Conservation (phyloP, 2,888 invertebrate species). For the Trichogramma evanescens region DNA sequence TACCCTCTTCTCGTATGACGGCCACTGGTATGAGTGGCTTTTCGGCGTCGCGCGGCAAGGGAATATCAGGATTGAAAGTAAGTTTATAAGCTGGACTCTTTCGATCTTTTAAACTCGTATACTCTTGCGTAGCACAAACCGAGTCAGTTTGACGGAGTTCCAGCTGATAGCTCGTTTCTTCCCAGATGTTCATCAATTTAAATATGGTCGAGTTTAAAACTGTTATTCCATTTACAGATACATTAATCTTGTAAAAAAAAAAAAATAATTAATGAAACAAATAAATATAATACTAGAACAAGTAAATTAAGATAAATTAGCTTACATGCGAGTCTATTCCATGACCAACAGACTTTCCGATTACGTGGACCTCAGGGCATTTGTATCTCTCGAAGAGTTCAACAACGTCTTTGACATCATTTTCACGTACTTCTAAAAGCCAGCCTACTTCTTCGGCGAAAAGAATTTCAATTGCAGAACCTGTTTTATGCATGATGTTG, state of each 20-base stretch:
- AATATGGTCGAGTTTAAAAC: conserved; percentile 61
- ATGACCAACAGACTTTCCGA: conserved; percentile 62
- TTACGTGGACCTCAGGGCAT: conserved; percentile 60
- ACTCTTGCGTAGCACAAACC: conserved; percentile 74
- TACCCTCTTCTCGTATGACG: conserved; percentile 92
- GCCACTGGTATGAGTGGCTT: conserved; percentile 61
- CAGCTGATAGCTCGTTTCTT: conserved; percentile 86
- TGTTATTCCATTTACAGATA: conserved; percentile 56
- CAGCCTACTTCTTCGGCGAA: conserved; percentile 85
- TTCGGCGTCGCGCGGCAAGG: conserved; percentile 37
- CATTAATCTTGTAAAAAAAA: conserved; percentile 38
- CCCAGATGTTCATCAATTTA: conserved; percentile 79
- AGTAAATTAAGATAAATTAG: conserved; percentile 12
- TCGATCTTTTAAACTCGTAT: conserved; percentile 60
- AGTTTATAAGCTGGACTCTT: conserved; percentile 67
- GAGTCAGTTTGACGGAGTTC: conserved; percentile 79
- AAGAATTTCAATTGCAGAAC: conserved; percentile 60
- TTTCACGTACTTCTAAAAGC: conserved; percentile 64
- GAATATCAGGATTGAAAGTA: conserved; percentile 61
- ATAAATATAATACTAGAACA: neutral
- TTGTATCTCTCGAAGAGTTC: conserved; percentile 55
- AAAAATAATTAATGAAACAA: neutral
- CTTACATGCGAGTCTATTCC: conserved; percentile 61
- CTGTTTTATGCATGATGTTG: conserved; percentile 54
- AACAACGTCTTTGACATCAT: conserved; percentile 55